Evolutionary conservation across 92 coral and sea anemone species (phyloP), one percentile per base, ranked within the genome.

Genomic region (Porites evermanni): DNA sequence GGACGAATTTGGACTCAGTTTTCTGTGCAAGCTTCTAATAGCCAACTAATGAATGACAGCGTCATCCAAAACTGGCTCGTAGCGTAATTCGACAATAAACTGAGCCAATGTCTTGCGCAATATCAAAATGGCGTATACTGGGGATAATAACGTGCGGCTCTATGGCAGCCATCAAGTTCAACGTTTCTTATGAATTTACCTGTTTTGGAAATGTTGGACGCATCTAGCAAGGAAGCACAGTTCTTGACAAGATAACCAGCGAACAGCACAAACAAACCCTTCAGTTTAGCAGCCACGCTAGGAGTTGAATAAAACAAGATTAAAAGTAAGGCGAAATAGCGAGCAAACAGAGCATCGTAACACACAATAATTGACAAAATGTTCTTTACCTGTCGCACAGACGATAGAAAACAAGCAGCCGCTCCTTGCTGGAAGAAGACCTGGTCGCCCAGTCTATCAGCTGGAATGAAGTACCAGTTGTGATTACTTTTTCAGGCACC

Each of bases 191-290:
- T 17, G 6, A 51, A 24, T 88, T 90, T 77, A 95, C 99, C 98
- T 84, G 95, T 77, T 72, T 93, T 95, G 14, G 96, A 77, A 16
- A 87, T 53, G 81, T 97, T 97, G 23, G 92, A 86, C 51, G 93
- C 93, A 52, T 95, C 97, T 24, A 97, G 84, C 52, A 97, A 53
- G 26, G 86, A 66, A 11, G 98, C 96, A 87, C 95, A 93, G 94
- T 93, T 97, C 94, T 97, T 97, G 75, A 95, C 86, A 52, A 97
- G 85, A 79, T 97, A 97, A 72, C 99, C 98, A 84, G 99, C 99
- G 47, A 97, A 97, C 87, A 97, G 83, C 7, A 91, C 95, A 89
- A 97, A 95, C 67, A 97, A 83, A n/a, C 98, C 94, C 82, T 95
- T 97, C 12, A 97, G 92, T 75, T 92, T 97, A 17, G 80, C 97